phyloP scores from a whole-genome alignment of 37 sponge, comb jelly and placozoan species.

The Beroe forskalii region DNA sequence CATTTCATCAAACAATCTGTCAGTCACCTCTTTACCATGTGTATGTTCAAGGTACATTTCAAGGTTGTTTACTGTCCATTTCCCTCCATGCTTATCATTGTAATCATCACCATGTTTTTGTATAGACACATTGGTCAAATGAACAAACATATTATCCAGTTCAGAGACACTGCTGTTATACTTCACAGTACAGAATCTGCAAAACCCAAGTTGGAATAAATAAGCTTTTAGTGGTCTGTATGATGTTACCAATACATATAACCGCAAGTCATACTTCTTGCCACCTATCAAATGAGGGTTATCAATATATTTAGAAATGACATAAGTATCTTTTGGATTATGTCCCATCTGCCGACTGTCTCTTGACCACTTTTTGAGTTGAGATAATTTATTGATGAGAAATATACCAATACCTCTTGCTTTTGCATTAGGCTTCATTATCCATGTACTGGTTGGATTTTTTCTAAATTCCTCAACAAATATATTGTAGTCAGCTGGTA shows the following conservation, averaged over 20 bases:
- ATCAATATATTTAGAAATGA: conserved; percentile 92
- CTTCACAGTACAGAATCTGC: conserved; percentile 97
- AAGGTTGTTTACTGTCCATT: conserved; percentile 89
- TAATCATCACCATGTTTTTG: conserved; percentile 88
- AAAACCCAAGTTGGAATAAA: conserved; percentile 93
- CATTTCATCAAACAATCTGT: conserved; percentile 89
- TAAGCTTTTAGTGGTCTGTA: conserved; percentile 91
- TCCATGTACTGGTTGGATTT: conserved; percentile 94
- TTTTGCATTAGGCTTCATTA: conserved; percentile 95
- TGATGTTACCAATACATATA: conserved; percentile 93
- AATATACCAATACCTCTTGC: conserved; percentile 97
- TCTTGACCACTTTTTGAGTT: conserved; percentile 97
- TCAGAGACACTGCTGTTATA: conserved; percentile 83
- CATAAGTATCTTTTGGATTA: conserved; percentile 85
- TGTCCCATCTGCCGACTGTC: conserved; percentile 70
- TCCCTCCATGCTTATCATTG: conserved; percentile 85
- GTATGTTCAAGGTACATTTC: conserved; percentile 83
- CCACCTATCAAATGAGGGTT: conserved; percentile 96
- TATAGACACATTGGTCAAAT: conserved; percentile 95
- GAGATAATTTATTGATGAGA: conserved; percentile 92
- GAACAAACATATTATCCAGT: conserved; percentile 94
- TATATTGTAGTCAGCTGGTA: conserved; percentile 97
- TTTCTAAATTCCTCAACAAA: conserved; percentile 94
- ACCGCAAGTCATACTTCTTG: conserved; percentile 94
- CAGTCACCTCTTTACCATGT: conserved; percentile 81